Base-by-base conservation (phyloP, 2,113 vertebrate species). In the Polyodon spathula region DNA sequence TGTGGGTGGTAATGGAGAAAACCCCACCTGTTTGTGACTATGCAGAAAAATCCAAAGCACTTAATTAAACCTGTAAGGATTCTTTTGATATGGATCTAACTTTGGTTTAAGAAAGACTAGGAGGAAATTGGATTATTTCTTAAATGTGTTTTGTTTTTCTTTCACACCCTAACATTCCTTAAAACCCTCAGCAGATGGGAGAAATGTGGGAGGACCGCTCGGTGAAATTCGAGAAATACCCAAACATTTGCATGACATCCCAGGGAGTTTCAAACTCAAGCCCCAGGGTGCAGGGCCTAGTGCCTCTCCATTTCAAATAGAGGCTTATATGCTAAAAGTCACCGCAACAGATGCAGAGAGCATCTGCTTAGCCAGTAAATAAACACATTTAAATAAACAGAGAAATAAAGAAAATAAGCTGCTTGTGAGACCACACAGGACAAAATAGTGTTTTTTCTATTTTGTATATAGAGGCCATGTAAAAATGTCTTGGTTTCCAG, bases 341-440 rank as follows among this genome's bases (percentile, higher is more conserved):
- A 16, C 8, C 27, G 65, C 58, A 66, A 64, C 68, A 76, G 63
- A 73, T 71, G 69, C 62, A 67, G 61, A 62, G 51, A 17, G 44
- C 69, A 72, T 76, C 68, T 72, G 71, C 65, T 64, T 40, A 54
- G 62, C 60, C 62, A 65, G 69, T 66, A 68, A 70, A 67, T 62
- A 73, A 68, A 70, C 71, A 71, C 51, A 59, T 63, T 63, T 63
- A 63, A 65, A 66, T 58, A 69, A 73, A 73, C 68, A 69, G 54
- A 17, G 59, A 58, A 43, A 41, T 12, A 40, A 42, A 59, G 48
- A 64, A 10, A 6, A 6, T 11, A 50, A 50, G 11, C 6, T 50
- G 48, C 12, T n/a, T 6, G 48, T 50, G 48, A 50, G 48, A 14
- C 48, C 48, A 50, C 48, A 50, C 48, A 50, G 48, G 5, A n/a